Evolutionary conservation across 2,888 invertebrate species (phyloP).

Genomic region (Leucoptera coffeella): DNA sequence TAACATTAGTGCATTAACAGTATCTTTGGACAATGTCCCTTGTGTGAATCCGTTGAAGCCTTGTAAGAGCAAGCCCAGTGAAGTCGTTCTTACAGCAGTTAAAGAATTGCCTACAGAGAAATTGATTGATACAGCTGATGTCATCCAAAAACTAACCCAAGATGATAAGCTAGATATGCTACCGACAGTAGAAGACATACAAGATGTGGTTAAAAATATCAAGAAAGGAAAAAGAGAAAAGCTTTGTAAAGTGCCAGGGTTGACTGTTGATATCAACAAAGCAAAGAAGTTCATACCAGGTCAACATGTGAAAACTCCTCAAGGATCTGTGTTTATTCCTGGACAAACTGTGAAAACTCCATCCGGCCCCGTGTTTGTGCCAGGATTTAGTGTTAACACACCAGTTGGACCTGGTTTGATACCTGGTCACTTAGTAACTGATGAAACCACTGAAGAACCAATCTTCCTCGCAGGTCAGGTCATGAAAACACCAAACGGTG

Average conservation of each 20-base stretch:
- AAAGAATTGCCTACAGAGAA: slow-evolving; percentile 51
- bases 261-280: slow-evolving; percentile 59
- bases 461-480: slow-evolving; percentile 68
- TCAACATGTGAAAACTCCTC: slow-evolving; percentile 64
- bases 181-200: slow-evolving; percentile 58
- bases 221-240: slow-evolving; percentile 52
- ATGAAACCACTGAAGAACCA: slow-evolving; percentile 50
- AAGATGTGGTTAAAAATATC: slow-evolving; percentile 57
- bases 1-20: slow-evolving; percentile 44
- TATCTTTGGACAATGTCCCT: slow-evolving; percentile 55
- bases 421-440: slow-evolving; percentile 64
- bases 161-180: slow-evolving; percentile 50
- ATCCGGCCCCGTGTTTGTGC: slow-evolving; percentile 61
- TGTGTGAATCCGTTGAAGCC: slow-evolving; percentile 57
- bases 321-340: slow-evolving; percentile 65
- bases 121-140: slow-evolving; percentile 53
- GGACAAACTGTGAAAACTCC: slow-evolving; percentile 69
- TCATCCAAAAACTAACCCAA: slow-evolving; percentile 52
- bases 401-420: slow-evolving; percentile 62
- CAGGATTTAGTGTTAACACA: slow-evolving; percentile 65
- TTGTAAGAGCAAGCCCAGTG: slow-evolving; percentile 40
- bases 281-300: slow-evolving; percentile 66
- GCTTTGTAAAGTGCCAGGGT: slow-evolving; percentile 57
- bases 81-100: slow-evolving; percentile 33
- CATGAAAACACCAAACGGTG: slow-evolving; percentile 48